Conservation (phyloP, 2,888 invertebrate species). For the Piscicola geometra region DNA sequence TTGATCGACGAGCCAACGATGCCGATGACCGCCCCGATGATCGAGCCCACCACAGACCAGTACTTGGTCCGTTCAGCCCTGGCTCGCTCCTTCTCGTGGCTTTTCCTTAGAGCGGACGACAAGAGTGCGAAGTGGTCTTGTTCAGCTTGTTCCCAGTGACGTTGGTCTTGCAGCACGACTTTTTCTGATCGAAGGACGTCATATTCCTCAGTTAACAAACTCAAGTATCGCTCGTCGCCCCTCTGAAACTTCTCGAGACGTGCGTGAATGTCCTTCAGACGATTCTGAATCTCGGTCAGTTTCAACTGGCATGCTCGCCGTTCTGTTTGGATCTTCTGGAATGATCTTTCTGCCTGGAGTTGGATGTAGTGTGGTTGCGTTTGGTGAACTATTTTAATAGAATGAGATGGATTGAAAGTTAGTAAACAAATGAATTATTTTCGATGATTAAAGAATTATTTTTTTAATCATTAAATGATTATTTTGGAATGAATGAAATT, state of each 20-base stretch:
- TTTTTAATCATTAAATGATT: too few species aligned
- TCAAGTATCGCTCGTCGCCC: slow-evolving; percentile 71
- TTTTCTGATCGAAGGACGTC: slow-evolving; percentile 54
- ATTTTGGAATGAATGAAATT: background rate
- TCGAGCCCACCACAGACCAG: slow-evolving; percentile 72
- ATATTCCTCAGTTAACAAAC: slow-evolving; percentile 66
- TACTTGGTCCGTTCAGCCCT: slow-evolving; percentile 79
- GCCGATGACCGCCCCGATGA: slow-evolving; percentile 64
- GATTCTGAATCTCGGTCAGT: slow-evolving; percentile 47
- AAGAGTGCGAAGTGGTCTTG: slow-evolving; percentile 67
- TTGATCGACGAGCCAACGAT: slow-evolving; percentile 67
- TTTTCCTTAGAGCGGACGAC: slow-evolving; percentile 71
- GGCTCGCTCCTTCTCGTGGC: slow-evolving; percentile 76
- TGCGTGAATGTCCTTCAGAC: slow-evolving; percentile 67
- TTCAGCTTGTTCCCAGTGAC: slow-evolving; percentile 69
- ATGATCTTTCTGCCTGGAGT: slow-evolving; percentile 51
- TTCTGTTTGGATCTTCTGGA: slow-evolving; percentile 48
- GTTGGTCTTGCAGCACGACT: slow-evolving; percentile 61
- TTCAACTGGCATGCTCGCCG: slow-evolving; percentile 48
- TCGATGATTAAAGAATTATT: background rate
- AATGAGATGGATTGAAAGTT: background rate
- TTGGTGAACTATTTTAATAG: background rate
- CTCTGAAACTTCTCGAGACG: slow-evolving; percentile 73
- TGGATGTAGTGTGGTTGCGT: background rate
- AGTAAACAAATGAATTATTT: background rate